These are phyloP conservation scores for Periophthalmodon schlosseri DNA, from an alignment of 2,113 vertebrate species.

Conservation along the genomic window DNA sequence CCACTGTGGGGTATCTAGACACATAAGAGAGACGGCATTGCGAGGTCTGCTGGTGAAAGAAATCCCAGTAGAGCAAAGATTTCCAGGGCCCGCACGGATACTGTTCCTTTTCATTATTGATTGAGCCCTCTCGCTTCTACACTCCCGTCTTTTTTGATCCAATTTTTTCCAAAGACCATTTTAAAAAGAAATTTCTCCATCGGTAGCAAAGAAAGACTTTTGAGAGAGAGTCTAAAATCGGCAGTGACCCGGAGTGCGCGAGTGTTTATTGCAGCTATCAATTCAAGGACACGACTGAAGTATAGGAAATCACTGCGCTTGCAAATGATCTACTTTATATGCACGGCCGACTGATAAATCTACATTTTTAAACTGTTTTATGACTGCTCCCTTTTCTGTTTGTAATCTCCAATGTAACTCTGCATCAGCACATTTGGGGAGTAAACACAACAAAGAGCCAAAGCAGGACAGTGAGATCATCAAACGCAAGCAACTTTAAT, in stretches of 20 bases:
- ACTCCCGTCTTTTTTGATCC: slow-evolving; percentile 5
- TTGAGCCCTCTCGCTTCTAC: slow-evolving; percentile 25
- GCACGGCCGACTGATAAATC: slow-evolving; percentile 56
- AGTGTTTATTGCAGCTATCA: slow-evolving; percentile 51
- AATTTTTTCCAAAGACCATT: not conserved
- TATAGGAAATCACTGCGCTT: slow-evolving; percentile 50
- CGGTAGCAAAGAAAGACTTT: slow-evolving; percentile 17
- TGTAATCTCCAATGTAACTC: slow-evolving; percentile 46
- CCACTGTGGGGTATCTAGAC: slow-evolving; percentile 64
- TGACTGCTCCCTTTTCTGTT: slow-evolving; percentile 22
- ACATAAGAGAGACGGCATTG: slow-evolving; percentile 58
- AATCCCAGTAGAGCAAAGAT: slow-evolving; percentile 53
- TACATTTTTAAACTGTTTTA: slow-evolving; percentile 58
- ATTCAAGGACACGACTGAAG: slow-evolving; percentile 60
- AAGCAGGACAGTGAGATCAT: slow-evolving; percentile 33
- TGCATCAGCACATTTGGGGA: slow-evolving; percentile 41
- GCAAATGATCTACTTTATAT: slow-evolving; percentile 65
- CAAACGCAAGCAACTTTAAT: slow-evolving; percentile 55
- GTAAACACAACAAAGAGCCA: slow-evolving; percentile 42
- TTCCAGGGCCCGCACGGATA: slow-evolving; percentile 44
- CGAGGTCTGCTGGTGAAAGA: slow-evolving; percentile 37
- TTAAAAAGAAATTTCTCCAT: not conserved
- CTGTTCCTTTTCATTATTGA: slow-evolving; percentile 52
- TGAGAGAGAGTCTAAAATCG: slow-evolving; percentile 24
- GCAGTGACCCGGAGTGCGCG: slow-evolving; percentile 31